Evolutionary conservation across 1,140 invertebrate species (phyloP).

Genomic region (Daktulosphaira vitifoliae): DNA sequence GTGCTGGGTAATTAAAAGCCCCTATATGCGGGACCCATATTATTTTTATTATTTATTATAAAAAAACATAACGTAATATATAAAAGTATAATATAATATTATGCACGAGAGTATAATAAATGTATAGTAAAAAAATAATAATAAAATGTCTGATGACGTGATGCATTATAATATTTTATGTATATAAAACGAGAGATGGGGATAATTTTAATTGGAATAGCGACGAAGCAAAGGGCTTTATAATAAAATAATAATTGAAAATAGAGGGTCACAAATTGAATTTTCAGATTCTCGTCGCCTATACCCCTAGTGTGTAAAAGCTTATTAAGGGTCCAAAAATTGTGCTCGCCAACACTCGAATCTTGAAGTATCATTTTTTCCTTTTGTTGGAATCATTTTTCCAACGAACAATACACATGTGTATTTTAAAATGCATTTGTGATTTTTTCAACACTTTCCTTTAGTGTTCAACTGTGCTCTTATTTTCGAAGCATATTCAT

Average conservation of each 20-base stretch:
- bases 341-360: no score
- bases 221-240: conserved; percentile 7
- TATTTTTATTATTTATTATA: conserved; percentile 13
- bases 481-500: no score
- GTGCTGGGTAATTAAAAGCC: conserved; percentile 18
- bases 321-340: conserved; percentile 17
- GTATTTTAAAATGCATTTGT: no score
- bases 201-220: conserved; percentile 31
- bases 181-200: neutral
- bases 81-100: neutral
- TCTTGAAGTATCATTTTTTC: no score
- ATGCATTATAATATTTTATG: no score
- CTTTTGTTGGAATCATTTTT: no score
- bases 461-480: no score
- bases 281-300: conserved; percentile 19
- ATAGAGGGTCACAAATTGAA: conserved; percentile 30
- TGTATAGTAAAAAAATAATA: conserved; percentile 25
- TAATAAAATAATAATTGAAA: conserved; percentile 31
- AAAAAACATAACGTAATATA: conserved; percentile 12
- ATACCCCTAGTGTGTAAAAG: neutral
- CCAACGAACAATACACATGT: no score
- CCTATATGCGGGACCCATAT: conserved; percentile 29
- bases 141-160: no score
- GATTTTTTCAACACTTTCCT: no score
- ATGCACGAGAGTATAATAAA: conserved; percentile 17